phyloP scores from a whole-genome alignment of 2,797 vertebrate species.

The Leucoraja ocellata region DNA sequence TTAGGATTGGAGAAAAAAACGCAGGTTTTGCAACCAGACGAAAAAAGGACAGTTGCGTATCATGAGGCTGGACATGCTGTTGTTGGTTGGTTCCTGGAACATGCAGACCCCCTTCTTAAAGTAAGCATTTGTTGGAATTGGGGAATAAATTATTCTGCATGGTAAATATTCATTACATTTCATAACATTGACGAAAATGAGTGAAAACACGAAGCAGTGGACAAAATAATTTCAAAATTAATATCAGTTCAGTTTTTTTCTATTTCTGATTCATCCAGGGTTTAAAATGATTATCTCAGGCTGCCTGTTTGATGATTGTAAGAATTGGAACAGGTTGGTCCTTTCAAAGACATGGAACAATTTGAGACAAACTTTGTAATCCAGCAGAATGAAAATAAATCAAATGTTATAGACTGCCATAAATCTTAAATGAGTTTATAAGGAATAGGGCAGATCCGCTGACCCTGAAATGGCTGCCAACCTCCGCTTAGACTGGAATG shows the following conservation, averaged over 20 bases:
- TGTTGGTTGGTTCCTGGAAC: slow-evolving; percentile 67
- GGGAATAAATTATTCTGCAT: too few species aligned
- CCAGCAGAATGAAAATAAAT: too few species aligned
- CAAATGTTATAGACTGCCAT: background rate
- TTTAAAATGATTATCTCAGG: background rate
- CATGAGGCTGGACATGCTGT: slow-evolving; percentile 66
- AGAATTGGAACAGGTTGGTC: background rate
- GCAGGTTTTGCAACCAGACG: slow-evolving; percentile 63
- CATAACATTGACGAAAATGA: background rate
- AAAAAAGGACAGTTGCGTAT: slow-evolving; percentile 65
- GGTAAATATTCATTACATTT: background rate
- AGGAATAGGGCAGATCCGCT: too few species aligned
- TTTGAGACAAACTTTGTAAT: background rate
- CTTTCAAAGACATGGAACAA: slow-evolving; percentile 12
- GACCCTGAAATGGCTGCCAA: too few species aligned
- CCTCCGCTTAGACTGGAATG: too few species aligned
- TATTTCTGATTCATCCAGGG: background rate
- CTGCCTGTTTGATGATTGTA: background rate
- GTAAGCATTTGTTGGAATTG: slow-evolving; percentile 43
- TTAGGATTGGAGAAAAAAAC: slow-evolving; percentile 72
- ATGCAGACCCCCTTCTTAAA: slow-evolving; percentile 66
- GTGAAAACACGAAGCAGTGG: background rate
- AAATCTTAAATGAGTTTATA: background rate
- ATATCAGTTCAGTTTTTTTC: background rate
- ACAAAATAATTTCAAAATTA: background rate